These are phyloP conservation scores for Nycticryphes semicollaris DNA, from an alignment of 2,113 vertebrate species.

Conservation along the genomic window DNA sequence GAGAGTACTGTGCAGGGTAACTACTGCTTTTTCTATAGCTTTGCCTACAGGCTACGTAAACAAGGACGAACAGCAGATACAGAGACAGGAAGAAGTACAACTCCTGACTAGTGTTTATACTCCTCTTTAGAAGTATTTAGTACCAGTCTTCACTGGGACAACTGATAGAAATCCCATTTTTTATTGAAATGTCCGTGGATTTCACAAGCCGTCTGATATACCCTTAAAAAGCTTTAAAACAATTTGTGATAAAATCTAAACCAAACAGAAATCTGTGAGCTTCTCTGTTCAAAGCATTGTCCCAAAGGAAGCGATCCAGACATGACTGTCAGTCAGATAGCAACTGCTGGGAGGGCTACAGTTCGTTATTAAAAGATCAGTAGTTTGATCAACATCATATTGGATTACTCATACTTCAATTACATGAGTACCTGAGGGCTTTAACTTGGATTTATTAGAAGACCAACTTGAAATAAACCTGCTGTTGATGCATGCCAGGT, in stretches of 20 bases:
- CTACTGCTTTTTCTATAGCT: slow-evolving; percentile 24
- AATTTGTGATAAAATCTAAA: slow-evolving; percentile 67
- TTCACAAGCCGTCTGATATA: slow-evolving; percentile 51
- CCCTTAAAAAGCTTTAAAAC: slow-evolving; percentile 65
- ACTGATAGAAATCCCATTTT: slow-evolving; percentile 39
- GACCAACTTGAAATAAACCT: slow-evolving; percentile 25
- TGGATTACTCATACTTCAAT: slow-evolving; percentile 67
- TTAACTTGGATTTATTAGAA: slow-evolving; percentile 42
- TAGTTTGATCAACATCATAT: slow-evolving; percentile 55
- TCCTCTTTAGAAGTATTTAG: slow-evolving; percentile 40
- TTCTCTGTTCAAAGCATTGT: slow-evolving; percentile 50
- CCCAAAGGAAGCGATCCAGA: slow-evolving; percentile 58
- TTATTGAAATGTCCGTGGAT: slow-evolving; percentile 46
- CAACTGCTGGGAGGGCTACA: slow-evolving; percentile 42
- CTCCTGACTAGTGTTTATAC: background rate
- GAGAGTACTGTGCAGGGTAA: slow-evolving; percentile 31
- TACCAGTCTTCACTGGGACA: background rate
- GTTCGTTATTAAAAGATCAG: slow-evolving; percentile 68
- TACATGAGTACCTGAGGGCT: slow-evolving; percentile 56
- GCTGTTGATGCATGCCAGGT: background rate
- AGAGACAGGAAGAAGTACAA: background rate
- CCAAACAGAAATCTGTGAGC: slow-evolving; percentile 51
- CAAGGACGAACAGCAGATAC: background rate
- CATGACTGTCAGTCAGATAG: slow-evolving; percentile 48
- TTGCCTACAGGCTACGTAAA: slow-evolving; percentile 32